These are phyloP conservation scores for Dynastes grantii DNA, from an alignment of 2,888 invertebrate genomes.

Conservation along the genomic window DNA sequence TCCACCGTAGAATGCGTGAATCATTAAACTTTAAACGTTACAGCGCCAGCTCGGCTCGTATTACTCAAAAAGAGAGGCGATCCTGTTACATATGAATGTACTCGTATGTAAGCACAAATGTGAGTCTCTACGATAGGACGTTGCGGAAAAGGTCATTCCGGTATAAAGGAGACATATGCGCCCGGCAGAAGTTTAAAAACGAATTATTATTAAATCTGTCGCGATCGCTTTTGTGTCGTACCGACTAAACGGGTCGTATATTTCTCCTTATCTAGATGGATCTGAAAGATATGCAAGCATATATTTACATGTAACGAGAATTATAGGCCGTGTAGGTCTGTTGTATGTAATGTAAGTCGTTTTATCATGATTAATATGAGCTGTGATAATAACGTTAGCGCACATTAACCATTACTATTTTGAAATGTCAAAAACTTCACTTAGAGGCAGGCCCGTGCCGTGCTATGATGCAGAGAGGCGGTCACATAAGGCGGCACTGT, in stretches of 20 bases:
- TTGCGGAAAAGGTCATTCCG: slow-evolving; percentile 4
- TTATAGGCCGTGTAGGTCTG: not conserved
- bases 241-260: not conserved
- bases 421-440: too few relatives aligned
- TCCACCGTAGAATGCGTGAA: not conserved
- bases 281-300: not conserved
- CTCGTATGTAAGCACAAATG: not conserved
- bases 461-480: too few relatives aligned
- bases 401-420: too few relatives aligned
- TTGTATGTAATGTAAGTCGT: not conserved
- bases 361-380: slow-evolving; percentile 1
- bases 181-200: slow-evolving; percentile 1
- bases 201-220: slow-evolving; percentile 9
- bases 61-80: slow-evolving; percentile 1
- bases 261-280: not conserved
- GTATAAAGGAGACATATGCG: not conserved
- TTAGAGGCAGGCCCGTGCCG: too few relatives aligned
- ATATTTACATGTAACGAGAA: not conserved
- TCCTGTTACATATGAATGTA: slow-evolving; percentile 4
- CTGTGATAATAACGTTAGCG: too few relatives aligned
- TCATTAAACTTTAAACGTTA: slow-evolving; percentile 32
- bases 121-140: too few relatives aligned
- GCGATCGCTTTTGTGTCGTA: not conserved
- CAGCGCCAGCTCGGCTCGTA: not conserved
- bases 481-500: too few relatives aligned